These are phyloP conservation scores for Heliconius ismenius DNA, from an alignment of 2,888 invertebrate species.

Conservation along the genomic window DNA sequence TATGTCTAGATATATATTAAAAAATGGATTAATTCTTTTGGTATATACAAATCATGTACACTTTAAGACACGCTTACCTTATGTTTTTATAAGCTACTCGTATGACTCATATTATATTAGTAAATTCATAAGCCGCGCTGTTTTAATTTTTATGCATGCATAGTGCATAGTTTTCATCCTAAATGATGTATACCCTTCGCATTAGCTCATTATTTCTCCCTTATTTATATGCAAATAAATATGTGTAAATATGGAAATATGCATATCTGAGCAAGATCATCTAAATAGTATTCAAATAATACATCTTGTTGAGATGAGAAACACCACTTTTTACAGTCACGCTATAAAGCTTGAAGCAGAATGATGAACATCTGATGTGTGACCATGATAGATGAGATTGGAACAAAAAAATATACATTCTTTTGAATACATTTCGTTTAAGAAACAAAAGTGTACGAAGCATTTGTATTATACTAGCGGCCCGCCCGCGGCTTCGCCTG, in stretches of 20 bases:
- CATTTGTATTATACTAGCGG: not conserved
- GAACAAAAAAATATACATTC: conserved; percentile 26
- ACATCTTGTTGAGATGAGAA: conserved; percentile 3
- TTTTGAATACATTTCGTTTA: conserved; percentile 13
- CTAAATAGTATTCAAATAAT: not conserved
- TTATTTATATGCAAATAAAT: not conserved
- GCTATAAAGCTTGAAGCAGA: conserved; percentile 11
- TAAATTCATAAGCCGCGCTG: not conserved
- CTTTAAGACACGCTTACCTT: not conserved
- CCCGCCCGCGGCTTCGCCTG: too few relatives aligned
- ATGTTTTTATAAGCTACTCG: not conserved
- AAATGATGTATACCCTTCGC: not conserved
- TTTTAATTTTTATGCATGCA: not conserved
- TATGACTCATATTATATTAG: too few relatives aligned
- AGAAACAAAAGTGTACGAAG: conserved; percentile 6
- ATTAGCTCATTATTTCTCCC: not conserved
- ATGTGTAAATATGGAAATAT: not conserved
- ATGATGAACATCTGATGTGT: conserved; percentile 22
- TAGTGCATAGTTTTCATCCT: not conserved
- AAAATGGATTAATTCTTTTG: not conserved
- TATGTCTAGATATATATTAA: not conserved
- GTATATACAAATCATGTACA: not conserved
- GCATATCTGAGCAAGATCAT: not conserved
- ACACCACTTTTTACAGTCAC: conserved; percentile 10
- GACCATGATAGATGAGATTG: conserved; percentile 51